phyloP scores from a whole-genome alignment of 2,888 invertebrate genomes.

The Meghimatium bilineatum region DNA sequence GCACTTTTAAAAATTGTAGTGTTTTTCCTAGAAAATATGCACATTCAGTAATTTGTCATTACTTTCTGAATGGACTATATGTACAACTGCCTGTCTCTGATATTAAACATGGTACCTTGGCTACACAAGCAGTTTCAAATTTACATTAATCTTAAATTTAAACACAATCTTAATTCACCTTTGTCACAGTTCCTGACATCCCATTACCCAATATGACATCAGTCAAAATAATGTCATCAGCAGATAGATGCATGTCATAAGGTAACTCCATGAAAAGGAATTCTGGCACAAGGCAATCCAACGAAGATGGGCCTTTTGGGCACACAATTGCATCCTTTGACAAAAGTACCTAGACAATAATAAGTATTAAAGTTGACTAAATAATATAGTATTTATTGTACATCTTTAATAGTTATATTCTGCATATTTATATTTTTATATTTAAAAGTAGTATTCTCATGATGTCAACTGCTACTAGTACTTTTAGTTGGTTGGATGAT shows the following conservation, averaged over 20 bases:
- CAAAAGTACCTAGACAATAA: slow-evolving; percentile 52
- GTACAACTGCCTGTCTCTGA: too few relatives aligned
- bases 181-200: slow-evolving; percentile 43
- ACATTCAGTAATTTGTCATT: too few relatives aligned
- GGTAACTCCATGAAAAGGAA: slow-evolving; percentile 71
- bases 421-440: background rate
- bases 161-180: slow-evolving; percentile 18
- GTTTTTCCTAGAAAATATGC: too few relatives aligned
- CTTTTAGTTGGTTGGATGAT: too few relatives aligned
- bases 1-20: too few relatives aligned
- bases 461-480: too few relatives aligned
- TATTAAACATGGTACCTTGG: too few relatives aligned
- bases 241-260: slow-evolving; percentile 56
- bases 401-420: background rate
- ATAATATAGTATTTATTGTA: background rate
- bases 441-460: background rate
- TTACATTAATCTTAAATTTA: too few relatives aligned
- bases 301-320: slow-evolving; percentile 51
- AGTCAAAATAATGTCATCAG: slow-evolving; percentile 49
- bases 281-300: slow-evolving; percentile 70
- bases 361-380: background rate
- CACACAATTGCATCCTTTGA: slow-evolving; percentile 55
- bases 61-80: too few relatives aligned
- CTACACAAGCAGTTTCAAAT: too few relatives aligned
- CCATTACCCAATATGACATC: slow-evolving; percentile 48